phyloP scores from a whole-genome alignment of 2,113 vertebrate species.

The Pangasianodon gigas region DNA sequence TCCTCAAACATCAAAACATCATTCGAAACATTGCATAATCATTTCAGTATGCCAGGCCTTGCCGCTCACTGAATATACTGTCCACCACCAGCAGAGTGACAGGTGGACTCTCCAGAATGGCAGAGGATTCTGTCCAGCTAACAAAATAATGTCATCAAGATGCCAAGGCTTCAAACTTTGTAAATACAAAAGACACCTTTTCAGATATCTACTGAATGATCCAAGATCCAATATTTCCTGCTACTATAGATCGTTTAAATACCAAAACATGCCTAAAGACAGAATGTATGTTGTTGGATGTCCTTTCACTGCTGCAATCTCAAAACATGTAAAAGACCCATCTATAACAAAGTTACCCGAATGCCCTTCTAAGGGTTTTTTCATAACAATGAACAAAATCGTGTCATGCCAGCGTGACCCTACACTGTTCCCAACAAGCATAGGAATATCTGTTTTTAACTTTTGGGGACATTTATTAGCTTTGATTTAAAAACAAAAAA shows the following conservation, averaged over 20 bases:
- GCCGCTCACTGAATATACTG: slow-evolving; percentile 12
- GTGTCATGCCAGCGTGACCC: background rate
- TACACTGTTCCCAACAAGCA: background rate
- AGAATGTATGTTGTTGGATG: background rate
- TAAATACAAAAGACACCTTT: background rate
- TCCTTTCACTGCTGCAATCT: background rate
- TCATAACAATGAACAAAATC: background rate
- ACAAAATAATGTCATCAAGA: background rate
- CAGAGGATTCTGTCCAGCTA: background rate
- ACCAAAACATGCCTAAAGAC: background rate
- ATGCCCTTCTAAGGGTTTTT: background rate
- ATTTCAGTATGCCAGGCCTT: background rate
- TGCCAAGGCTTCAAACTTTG: background rate
- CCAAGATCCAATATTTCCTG: background rate
- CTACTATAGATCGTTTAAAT: background rate
- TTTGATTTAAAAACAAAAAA: background rate
- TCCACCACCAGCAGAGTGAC: slow-evolving; percentile 17
- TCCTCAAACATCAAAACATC: background rate
- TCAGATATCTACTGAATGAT: background rate
- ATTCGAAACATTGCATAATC: background rate
- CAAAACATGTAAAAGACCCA: background rate
- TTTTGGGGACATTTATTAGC: background rate
- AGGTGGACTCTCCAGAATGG: slow-evolving; percentile 22
- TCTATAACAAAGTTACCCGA: no score
- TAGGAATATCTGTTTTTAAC: background rate